Base-by-base conservation (phyloP, 2,113 vertebrate genomes). In the Phodopus roborovskii region DNA sequence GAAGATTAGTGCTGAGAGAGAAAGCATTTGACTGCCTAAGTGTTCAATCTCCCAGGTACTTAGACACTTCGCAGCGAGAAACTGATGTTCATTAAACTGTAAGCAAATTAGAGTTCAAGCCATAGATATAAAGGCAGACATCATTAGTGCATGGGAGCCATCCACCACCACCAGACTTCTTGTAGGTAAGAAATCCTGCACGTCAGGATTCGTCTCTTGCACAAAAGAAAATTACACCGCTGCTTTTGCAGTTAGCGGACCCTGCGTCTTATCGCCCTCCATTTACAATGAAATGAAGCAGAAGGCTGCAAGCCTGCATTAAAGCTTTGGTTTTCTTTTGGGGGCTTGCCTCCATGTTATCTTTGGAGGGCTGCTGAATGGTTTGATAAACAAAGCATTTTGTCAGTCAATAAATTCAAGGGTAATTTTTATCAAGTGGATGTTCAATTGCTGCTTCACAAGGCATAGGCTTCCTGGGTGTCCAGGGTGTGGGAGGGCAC, bases 281-380 rank as follows among this genome's bases (percentile, higher is more conserved):
- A 97, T 97, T 98, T 98, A 97, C 97, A 98, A 96, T 81, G 96
- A 97, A 98, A 98, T 97, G 96, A 98, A 98, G 98, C 96, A 95
- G 97, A 97, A 98, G 94, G 96, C 96, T 97, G 97, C 96, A 95
- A 96, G 70, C 89, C 56, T 88, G 89, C 96, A 91, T 96, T 96
- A 96, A 97, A 96, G 91, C 96, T 94, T 96, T 97, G 92, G 95
- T 97, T 97, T 98, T 98, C 92, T 91, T 97, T 97, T 97, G 88
- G 92, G 94, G 64, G 94, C 97, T 98, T 71, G 42, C 94, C 79
- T 98, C 96, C 33, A 85, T 96, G 98, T 97, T 97, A 97, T 98
- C 82, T 97, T 92, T 91, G 85, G 94, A 95, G 77, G 68, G 98
- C 95, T 62, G 71, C 16, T 3, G 94, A 94, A 83, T 53, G 89